Percentiles rank a stretch among this genome's conserved stretches.
Conservation (phyloP, 2,888 invertebrate genomes). For the Rotaria macrura region DNA sequence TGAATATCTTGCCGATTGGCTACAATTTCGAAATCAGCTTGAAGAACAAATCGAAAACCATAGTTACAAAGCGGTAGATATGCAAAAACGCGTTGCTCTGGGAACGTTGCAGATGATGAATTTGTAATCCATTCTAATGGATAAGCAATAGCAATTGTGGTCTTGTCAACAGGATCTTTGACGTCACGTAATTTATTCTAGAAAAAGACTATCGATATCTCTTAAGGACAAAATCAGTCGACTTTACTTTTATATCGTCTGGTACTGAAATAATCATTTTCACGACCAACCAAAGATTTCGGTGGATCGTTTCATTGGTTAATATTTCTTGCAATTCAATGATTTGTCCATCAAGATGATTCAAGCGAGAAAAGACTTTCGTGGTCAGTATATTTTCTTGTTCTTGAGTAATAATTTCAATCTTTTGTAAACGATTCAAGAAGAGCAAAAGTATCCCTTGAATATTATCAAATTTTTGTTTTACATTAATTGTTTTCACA, state of each 20-base stretch:
- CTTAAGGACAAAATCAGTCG: no score
- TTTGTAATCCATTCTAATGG: background rate
- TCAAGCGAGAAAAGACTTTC: background rate
- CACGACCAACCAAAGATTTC: background rate
- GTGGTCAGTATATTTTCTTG: background rate
- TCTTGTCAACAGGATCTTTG: background rate
- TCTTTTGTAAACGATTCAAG: constrained; percentile 37
- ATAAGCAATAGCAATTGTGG: background rate
- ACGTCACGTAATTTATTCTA: background rate
- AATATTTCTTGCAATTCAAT: background rate
- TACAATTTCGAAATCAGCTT: constrained; percentile 51
- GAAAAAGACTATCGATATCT: background rate
- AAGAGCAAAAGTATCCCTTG: no score
- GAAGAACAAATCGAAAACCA: constrained; percentile 48
- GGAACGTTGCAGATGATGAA: no score
- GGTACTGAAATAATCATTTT: background rate
- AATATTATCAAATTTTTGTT: no score
- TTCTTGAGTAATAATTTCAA: constrained; percentile 41
- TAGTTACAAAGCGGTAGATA: constrained; percentile 48
- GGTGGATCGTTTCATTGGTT: background rate
- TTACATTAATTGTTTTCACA: no score
- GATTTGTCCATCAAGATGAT: background rate
- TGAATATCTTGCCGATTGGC: constrained; percentile 49
- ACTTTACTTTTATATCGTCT: background rate
- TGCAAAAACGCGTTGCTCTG: constrained; percentile 40